A percentile compares a stretch with the other conserved stretches of the same genome.
Conservation (phyloP, 2,113 vertebrate species). For the Rhinolophus sinicus region DNA sequence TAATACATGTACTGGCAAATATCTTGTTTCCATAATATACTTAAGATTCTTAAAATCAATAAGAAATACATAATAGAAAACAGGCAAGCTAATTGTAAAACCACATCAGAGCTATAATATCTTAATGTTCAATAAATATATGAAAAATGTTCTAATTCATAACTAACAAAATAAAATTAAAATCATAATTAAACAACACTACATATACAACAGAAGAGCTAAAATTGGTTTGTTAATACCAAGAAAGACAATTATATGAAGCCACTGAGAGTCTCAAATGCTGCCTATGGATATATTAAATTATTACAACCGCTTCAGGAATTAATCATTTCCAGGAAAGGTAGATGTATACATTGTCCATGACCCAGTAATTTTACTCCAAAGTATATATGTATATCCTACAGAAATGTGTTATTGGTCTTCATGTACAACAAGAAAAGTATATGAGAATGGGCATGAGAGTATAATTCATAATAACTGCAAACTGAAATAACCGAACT, state of each 20-base stretch:
- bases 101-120: background rate
- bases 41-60: slow-evolving; percentile 1
- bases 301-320: background rate
- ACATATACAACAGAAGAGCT: background rate
- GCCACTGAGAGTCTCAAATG: background rate
- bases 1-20: background rate
- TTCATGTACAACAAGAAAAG: background rate
- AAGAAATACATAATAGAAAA: background rate
- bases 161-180: background rate
- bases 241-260: background rate
- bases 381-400: background rate
- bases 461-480: background rate
- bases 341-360: background rate
- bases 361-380: background rate
- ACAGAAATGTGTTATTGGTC: background rate
- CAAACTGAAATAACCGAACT: background rate
- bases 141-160: background rate
- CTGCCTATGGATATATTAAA: background rate
- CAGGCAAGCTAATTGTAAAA: background rate
- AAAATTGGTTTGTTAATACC: background rate
- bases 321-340: background rate
- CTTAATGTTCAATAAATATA: background rate
- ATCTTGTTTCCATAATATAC: background rate
- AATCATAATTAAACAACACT: background rate
- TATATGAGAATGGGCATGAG: background rate